Base-by-base conservation (phyloP, 2,113 vertebrate species). In the Oxyruncus cristatus region DNA sequence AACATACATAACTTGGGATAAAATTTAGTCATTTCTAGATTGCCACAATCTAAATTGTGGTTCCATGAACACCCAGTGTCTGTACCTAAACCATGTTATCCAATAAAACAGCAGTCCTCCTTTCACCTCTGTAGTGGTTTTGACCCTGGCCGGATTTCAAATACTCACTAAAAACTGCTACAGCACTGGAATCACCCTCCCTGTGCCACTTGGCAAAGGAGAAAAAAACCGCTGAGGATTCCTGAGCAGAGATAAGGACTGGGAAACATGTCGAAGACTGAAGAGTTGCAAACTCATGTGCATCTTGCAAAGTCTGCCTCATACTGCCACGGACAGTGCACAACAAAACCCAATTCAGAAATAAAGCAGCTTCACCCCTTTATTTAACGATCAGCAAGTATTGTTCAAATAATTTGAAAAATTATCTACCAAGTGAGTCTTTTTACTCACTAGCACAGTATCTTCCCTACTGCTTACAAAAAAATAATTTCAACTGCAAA, bases 281-380 rank as follows among this genome's bases (percentile, higher is more conserved):
- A 22, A 37, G n/a, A 76, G 7, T 27, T 59, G 18, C n/a, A 73
- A 24, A 0, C 1, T 7, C 46, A 56, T 5, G 33, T 1, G 5
- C 20, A 62, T 47, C 15, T 32, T 32, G 4, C 9, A 44, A 73
- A 32, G 7, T 12, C 14, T 81, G 33, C 17, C 28, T 33, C 27
- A 18, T 32, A 88, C 68, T 1, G 5, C 18, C n/a, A 53, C 0
- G 0, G 8, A 18, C 0, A 46, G 20, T 3, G 41, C 46, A 52
- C 27, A 76, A 71, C 22, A 91, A 89, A 88, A 62, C 11, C 4
- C 44, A 70, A 23, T 63, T 66, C 46, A 63, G 39, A 83, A 62
- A 63, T 14, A 65, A 56, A 86, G 30, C 12, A 46, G 53, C 18
- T 49, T 86, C 20, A 46, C 3, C 26, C 6, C 15, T 86, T 76